These are phyloP conservation scores for Cinclus cinclus DNA, from an alignment of 2,113 vertebrate species.

Conservation along the genomic window DNA sequence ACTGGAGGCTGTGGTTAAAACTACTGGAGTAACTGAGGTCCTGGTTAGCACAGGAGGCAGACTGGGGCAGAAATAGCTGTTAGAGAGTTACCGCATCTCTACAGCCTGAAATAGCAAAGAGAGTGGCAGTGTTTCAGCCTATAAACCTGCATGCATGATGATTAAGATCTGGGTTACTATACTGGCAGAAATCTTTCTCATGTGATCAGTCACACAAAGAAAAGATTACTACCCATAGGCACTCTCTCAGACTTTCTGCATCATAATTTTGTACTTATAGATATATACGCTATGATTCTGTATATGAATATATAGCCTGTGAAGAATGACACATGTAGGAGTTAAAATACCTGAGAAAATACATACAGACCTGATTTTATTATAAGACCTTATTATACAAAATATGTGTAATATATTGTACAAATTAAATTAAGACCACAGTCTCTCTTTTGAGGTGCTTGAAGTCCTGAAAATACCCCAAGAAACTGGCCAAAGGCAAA, in stretches of 20 bases:
- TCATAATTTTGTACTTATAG: neutral
- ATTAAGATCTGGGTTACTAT: neutral
- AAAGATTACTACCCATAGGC: neutral
- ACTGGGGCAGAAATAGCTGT: neutral
- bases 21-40: neutral
- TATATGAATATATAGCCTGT: neutral
- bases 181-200: neutral
- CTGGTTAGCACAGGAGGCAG: neutral
- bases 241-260: neutral
- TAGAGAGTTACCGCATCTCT: neutral
- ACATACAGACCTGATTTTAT: neutral
- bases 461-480: neutral
- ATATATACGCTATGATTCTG: neutral
- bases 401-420: neutral
- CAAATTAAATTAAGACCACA: neutral
- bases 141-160: rapidly evolving
- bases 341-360: neutral
- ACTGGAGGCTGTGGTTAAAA: neutral
- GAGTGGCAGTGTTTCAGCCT: neutral
- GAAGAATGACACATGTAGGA: neutral
- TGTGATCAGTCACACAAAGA: neutral
- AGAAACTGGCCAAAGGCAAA: neutral
- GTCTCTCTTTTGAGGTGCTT: neutral
- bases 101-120: neutral
- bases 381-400: neutral